A percentile compares a stretch with the other conserved stretches of the same genome.
phyloP scores from a whole-genome alignment of 2,797 vertebrate genomes.

The Astyanax mexicanus region DNA sequence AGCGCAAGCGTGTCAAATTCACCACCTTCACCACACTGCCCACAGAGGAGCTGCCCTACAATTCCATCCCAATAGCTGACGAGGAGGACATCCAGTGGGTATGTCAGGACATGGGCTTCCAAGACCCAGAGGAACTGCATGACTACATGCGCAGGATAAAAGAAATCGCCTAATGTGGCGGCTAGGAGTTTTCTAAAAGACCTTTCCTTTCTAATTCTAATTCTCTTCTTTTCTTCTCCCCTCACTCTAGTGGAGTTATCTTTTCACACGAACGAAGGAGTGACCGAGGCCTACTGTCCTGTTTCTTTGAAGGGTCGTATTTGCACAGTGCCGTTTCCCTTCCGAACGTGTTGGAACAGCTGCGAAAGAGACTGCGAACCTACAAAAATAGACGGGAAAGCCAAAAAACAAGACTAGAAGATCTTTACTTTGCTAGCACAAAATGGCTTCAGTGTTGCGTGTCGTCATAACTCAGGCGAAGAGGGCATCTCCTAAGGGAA shows the following conservation, averaged over 20 bases:
- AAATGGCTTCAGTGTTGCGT: conserved; percentile 63
- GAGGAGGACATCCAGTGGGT: conserved; percentile 98
- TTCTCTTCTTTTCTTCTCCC: conserved; percentile 74
- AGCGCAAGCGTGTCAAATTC: conserved; percentile 97
- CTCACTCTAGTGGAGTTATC: conserved; percentile 75
- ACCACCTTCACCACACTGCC: conserved; percentile 96
- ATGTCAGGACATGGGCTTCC: conserved; percentile 95
- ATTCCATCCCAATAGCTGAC: conserved; percentile 93
- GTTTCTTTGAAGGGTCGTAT: conserved; percentile 65
- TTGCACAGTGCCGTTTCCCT: conserved; percentile 80
- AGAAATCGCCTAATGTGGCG: conserved; percentile 89
- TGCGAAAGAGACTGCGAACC: conserved; percentile 51
- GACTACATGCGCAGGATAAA: conserved; percentile 97
- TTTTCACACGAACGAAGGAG: conserved; percentile 73
- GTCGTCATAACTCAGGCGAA: conserved; percentile 57
- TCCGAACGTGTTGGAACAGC: conserved; percentile 63
- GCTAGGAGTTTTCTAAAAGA: conserved; percentile 69
- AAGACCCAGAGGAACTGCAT: conserved; percentile 93
- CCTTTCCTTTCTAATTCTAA: conserved; percentile 78
- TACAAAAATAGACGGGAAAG: conserved; percentile 61
- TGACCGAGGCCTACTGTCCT: conserved; percentile 66
- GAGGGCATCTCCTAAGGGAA: conserved; percentile 56
- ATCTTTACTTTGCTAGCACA: conserved; percentile 63
- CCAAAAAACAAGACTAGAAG: conserved; percentile 74
- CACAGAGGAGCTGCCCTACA: conserved; percentile 94